These are phyloP conservation scores for Sandelia bainsii DNA, from an alignment of 2,797 vertebrate genomes.

Conservation along the genomic window DNA sequence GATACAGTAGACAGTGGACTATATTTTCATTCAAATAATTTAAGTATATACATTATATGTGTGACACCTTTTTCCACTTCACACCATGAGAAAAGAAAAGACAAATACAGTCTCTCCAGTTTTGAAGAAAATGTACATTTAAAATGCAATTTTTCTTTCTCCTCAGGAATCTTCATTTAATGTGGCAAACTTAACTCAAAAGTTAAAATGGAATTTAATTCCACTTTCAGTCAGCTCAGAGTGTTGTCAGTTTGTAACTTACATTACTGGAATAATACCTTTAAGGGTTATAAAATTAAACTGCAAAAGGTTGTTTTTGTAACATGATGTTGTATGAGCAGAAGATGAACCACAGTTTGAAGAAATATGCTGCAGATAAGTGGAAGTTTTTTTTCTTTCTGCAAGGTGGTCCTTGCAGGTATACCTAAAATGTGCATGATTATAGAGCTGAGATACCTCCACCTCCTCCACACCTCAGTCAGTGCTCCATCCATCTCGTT, in stretches of 20 bases:
- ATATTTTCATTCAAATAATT: no score
- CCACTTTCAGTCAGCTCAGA: slow-evolving; percentile 11
- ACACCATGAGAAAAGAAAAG: background rate
- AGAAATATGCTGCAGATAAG: slow-evolving; percentile 34
- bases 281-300: slow-evolving; percentile 43
- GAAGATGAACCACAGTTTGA: slow-evolving; percentile 25
- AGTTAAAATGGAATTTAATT: slow-evolving; percentile 29
- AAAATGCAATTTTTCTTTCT: background rate
- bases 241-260: slow-evolving; percentile 26
- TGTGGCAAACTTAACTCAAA: slow-evolving; percentile 25
- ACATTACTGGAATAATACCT: slow-evolving; percentile 31
- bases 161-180: background rate
- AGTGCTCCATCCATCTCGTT: slow-evolving; percentile 15
- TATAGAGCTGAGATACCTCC: slow-evolving; percentile 47
- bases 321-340: slow-evolving; percentile 17
- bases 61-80: background rate
- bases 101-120: background rate
- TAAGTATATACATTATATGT: background rate
- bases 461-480: slow-evolving; percentile 45
- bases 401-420: slow-evolving; percentile 35
- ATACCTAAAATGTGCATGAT: slow-evolving; percentile 54
- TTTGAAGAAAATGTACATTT: background rate
- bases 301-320: slow-evolving; percentile 19
- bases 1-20: background rate
- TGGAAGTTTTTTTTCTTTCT: slow-evolving; percentile 39